Conservation (phyloP, 1,140 invertebrate genomes). For the Neuroterus valhalla region DNA sequence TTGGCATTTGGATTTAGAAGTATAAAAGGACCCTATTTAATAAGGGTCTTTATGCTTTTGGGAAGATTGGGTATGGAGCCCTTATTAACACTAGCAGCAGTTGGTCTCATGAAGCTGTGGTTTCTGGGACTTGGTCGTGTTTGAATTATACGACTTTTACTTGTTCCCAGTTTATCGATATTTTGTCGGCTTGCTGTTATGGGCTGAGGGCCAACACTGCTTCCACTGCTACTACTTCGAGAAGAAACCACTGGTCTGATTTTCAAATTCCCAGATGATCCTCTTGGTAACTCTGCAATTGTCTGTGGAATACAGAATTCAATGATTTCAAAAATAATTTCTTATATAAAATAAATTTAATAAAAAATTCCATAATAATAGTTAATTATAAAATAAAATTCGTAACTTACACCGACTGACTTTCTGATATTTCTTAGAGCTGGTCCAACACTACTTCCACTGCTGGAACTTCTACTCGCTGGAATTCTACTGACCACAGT, state of each 20-base stretch:
- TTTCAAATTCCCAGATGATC: neutral
- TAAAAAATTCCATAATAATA: too few species aligned
- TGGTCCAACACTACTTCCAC: conserved; percentile 81
- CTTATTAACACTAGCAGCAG: conserved; percentile 78
- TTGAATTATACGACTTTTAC: conserved; percentile 61
- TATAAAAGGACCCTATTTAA: conserved; percentile 55
- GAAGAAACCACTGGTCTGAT: conserved; percentile 75
- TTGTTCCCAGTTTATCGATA: conserved; percentile 36
- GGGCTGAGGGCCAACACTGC: conserved; percentile 75
- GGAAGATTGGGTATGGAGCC: conserved; percentile 73
- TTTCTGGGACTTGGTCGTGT: conserved; percentile 61
- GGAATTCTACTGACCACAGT: conserved; percentile 74
- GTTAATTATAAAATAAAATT: neutral
- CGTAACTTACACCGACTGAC: conserved; percentile 56
- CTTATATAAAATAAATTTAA: too few species aligned
- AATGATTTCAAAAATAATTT: neutral
- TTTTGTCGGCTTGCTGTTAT: conserved; percentile 46
- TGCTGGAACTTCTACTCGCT: conserved; percentile 83
- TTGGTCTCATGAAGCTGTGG: conserved; percentile 80
- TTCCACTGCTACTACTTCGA: conserved; percentile 81
- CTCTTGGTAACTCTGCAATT: conserved; percentile 38
- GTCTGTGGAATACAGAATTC: conserved; percentile 32
- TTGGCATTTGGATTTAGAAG: conserved; percentile 24
- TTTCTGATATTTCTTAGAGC: conserved; percentile 63
- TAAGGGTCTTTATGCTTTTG: conserved; percentile 68